phyloP scores from a whole-genome alignment of 2,888 invertebrate species.

The Plemyria rubiginata region DNA sequence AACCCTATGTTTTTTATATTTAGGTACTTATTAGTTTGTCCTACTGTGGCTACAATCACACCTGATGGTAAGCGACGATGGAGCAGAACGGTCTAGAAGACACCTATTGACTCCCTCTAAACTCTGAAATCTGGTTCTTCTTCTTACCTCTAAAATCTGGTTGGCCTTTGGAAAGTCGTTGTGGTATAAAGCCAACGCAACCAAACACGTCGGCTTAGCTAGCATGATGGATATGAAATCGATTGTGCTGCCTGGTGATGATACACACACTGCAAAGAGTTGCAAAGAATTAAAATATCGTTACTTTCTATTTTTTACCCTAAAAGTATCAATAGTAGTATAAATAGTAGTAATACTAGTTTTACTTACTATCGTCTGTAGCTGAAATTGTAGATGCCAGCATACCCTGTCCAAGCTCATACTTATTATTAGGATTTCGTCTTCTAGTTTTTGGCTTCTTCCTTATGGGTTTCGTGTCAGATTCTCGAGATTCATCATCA shows the following conservation, averaged over 20 bases:
- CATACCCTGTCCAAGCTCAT: constrained; percentile 70
- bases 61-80: too few species aligned
- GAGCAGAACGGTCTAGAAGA: too few species aligned
- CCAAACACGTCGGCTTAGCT: constrained; percentile 89
- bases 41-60: too few species aligned
- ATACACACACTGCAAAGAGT: constrained; percentile 59
- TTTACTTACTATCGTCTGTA: constrained; percentile 47
- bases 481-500: constrained; percentile 74
- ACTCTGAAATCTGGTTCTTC: too few species aligned
- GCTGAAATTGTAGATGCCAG: constrained; percentile 69
- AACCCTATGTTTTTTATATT: too few species aligned
- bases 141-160: constrained; percentile 92
- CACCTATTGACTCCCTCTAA: too few species aligned
- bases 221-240: constrained; percentile 89
- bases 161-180: constrained; percentile 90
- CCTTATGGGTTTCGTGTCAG: constrained; percentile 62
- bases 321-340: too few species aligned
- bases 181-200: constrained; percentile 90
- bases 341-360: not conserved
- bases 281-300: too few species aligned
- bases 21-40: too few species aligned
- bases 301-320: too few species aligned
- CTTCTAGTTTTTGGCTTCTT: constrained; percentile 72
- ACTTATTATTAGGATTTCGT: constrained; percentile 66
- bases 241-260: constrained; percentile 63